phyloP scores from a whole-genome alignment of 2,888 invertebrate genomes.

The Caenorhabditis sp. region DNA sequence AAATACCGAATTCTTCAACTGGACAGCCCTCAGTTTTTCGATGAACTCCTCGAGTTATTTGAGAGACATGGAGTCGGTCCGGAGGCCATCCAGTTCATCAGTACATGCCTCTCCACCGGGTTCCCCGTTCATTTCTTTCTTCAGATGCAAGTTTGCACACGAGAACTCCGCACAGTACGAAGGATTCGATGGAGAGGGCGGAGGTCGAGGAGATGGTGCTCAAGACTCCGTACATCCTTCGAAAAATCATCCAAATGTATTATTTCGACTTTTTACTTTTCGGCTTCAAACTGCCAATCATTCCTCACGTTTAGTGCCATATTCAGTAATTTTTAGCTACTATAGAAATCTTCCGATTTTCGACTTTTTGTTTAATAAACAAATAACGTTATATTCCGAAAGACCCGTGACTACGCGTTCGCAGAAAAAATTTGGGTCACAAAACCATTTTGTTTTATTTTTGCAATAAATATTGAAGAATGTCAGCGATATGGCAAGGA shows the following conservation, averaged over 20 bases:
- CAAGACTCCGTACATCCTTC: slow-evolving; percentile 29
- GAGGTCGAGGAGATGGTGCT: slow-evolving; percentile 31
- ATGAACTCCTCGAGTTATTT: slow-evolving; percentile 21
- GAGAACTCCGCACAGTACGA: slow-evolving; percentile 43
- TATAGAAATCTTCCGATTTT: no score
- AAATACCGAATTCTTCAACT: slow-evolving; percentile 41
- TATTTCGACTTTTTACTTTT: slow-evolving; percentile 63
- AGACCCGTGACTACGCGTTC: neutral
- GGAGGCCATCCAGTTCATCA: slow-evolving; percentile 27
- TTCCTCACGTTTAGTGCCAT: slow-evolving; percentile 10
- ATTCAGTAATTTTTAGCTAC: no score
- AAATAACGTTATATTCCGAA: no score
- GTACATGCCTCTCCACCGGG: neutral
- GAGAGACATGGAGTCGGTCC: neutral
- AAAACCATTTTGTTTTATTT: slow-evolving; percentile 10
- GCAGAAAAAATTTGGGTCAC: no score
- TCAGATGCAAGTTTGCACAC: slow-evolving; percentile 38
- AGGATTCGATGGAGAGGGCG: slow-evolving; percentile 35
- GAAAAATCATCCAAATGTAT: slow-evolving; percentile 56
- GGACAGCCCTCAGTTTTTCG: slow-evolving; percentile 19
- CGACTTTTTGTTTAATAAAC: no score
- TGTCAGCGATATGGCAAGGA: slow-evolving; percentile 43
- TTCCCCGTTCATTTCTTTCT: neutral
- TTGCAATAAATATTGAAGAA: slow-evolving; percentile 32
- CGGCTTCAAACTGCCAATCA: slow-evolving; percentile 50